phyloP scores from a whole-genome alignment of 1,140 invertebrate species.

The Zaprionus ghesquierei region DNA sequence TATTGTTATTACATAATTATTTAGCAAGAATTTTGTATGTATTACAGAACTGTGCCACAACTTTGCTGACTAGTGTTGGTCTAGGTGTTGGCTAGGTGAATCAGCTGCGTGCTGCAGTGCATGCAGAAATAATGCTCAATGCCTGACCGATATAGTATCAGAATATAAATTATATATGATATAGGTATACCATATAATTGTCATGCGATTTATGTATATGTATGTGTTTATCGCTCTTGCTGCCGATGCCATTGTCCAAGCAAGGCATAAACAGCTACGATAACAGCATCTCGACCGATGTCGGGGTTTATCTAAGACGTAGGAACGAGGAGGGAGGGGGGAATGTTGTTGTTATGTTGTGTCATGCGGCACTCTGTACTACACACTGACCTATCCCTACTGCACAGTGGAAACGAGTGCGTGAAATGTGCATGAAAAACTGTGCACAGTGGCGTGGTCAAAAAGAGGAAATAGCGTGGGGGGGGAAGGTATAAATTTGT shows the following conservation, averaged over 20 bases:
- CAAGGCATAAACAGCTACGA: neutral
- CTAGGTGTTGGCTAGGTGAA: neutral
- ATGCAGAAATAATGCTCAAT: neutral
- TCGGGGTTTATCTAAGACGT: neutral
- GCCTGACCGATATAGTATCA: neutral
- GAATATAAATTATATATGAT: too few relatives aligned
- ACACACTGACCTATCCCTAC: constrained; percentile 4
- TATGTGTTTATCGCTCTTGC: neutral
- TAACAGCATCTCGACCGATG: neutral
- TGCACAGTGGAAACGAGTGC: neutral
- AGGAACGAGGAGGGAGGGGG: neutral
- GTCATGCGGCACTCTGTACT: neutral
- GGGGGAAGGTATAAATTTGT: neutral
- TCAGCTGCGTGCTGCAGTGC: neutral
- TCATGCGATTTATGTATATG: neutral
- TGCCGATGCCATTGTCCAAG: neutral
- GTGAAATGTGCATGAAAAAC: neutral
- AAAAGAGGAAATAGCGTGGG: too few relatives aligned
- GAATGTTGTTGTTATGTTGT: neutral
- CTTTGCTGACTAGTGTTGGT: neutral
- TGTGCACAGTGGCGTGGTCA: neutral
- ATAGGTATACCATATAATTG: neutral
- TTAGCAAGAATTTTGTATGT: too few relatives aligned
- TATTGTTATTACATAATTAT: neutral
- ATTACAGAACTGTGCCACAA: too few relatives aligned